Evolutionary conservation across 2,113 vertebrate species (phyloP).

Genomic region (Lynx canadensis): DNA sequence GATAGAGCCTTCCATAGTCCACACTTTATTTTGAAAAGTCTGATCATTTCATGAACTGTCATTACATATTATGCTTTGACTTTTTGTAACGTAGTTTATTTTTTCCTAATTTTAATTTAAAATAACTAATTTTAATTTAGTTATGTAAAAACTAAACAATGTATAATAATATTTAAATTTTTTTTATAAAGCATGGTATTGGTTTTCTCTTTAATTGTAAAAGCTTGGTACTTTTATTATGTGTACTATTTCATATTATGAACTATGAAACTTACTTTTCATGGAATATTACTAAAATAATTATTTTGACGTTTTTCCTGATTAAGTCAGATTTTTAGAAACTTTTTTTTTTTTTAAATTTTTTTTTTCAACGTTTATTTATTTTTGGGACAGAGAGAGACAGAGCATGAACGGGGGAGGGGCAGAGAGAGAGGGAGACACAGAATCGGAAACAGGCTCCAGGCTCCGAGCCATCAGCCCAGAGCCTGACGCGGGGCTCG

Average conservation of each 20-base stretch:
- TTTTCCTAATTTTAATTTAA: constrained; percentile 10
- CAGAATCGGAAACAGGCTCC: too few species aligned
- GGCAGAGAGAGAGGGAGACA: too few species aligned
- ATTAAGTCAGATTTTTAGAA: constrained; percentile 30
- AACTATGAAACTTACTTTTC: constrained; percentile 39
- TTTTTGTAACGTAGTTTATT: neutral
- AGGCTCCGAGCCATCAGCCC: too few species aligned
- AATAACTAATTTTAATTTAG: too few species aligned
- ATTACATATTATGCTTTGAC: neutral
- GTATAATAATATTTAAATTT: neutral
- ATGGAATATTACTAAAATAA: constrained; percentile 31
- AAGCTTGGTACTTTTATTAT: constrained; percentile 8
- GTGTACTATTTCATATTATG: neutral
- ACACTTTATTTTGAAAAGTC: constrained; percentile 46
- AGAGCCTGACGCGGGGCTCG: too few species aligned
- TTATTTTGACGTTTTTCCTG: constrained; percentile 46
- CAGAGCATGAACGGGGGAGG: too few species aligned
- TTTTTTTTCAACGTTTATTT: too few species aligned
- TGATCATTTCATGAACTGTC: constrained; percentile 22
- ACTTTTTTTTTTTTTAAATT: too few species aligned
- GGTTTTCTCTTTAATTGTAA: constrained; percentile 25
- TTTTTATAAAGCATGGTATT: neutral
- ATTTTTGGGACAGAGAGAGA: too few species aligned
- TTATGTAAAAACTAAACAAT: constrained; percentile 16
- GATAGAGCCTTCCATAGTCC: neutral